Evolutionary conservation across 2,113 vertebrate genomes (phyloP), one percentile per base, ranked within the genome.

Genomic region (Microcebus griseorufus): DNA sequence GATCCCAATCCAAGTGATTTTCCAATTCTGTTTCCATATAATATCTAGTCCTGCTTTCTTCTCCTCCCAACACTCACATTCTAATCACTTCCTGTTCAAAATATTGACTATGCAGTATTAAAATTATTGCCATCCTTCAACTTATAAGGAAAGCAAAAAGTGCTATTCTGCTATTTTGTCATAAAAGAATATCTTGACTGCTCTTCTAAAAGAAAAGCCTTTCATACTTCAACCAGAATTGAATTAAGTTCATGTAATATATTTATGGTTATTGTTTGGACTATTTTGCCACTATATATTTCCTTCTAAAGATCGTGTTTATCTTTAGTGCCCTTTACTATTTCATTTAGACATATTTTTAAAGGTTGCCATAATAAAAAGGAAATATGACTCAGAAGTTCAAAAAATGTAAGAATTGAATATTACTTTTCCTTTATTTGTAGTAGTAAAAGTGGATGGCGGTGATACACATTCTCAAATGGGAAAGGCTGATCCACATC

Each of bases 151-250:
- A 89, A 94, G 51, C 3, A 87, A 53, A 82, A 64, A 79, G 6
- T 45, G 60, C 6, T 93, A 48, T 69, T 65, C 39, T 85, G 73
- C 95, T 93, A 48, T 73, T 69, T n/a, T 85, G 73, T 96, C 88
- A 90, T 75, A 58, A 81, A 93, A 87, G n/a, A 85, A 34, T 64
- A 62, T 18, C 39, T 88, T 90, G 79, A 83, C 32, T 65, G 34
- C 4, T 83, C 37, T 76, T 83, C 37, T 94, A 29, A 87, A 96
- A 91, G 69, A 79, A 95, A 93, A 84, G 6, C 32, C 23, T 20
- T 93, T 79, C 75, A 95, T 69, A 79, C 42, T 93, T 97, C 86
- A 96, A 73, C 92, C 3, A 97, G 42, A 97, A 97, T 7, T 96
- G 5, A 20, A 75, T 92, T 86, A 87, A 53, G 16, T 48, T 92